phyloP scores from a whole-genome alignment of 35 echinoderm and acorn worm species.

The Hemicentrotus pulcherrimus region DNA sequence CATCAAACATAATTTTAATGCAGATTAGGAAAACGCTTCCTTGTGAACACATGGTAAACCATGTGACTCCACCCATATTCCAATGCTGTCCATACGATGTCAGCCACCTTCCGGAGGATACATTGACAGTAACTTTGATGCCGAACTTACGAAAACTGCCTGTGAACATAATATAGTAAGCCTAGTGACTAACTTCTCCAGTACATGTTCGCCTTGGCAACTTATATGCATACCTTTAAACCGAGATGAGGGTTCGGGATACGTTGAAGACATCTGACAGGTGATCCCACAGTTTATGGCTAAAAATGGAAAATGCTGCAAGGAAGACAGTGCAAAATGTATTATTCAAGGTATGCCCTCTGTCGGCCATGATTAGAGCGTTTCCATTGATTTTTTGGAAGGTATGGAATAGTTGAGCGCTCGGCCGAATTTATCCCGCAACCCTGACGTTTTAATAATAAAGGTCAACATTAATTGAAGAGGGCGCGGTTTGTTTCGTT shows the following conservation, averaged over 20 bases:
- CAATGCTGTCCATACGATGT: too few relatives aligned
- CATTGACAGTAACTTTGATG: too few relatives aligned
- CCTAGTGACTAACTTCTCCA: too few relatives aligned
- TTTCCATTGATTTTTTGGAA: slow-evolving; percentile 13
- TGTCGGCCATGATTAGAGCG: neutral
- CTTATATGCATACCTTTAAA: neutral
- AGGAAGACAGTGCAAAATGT: slow-evolving; percentile 20
- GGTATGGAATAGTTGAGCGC: neutral
- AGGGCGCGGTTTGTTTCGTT: neutral
- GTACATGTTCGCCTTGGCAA: neutral
- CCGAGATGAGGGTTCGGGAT: neutral
- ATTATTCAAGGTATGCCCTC: slow-evolving; percentile 26
- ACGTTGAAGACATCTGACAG: neutral
- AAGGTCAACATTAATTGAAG: too few relatives aligned
- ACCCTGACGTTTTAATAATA: neutral
- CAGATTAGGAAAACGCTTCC: too few relatives aligned
- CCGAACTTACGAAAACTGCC: too few relatives aligned
- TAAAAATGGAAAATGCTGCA: neutral
- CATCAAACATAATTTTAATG: too few relatives aligned
- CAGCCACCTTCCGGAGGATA: too few relatives aligned
- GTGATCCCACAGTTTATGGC: slow-evolving; percentile 23
- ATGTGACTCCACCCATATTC: too few relatives aligned
- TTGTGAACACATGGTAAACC: too few relatives aligned
- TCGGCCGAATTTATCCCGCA: neutral
- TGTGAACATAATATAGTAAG: too few relatives aligned